Conservation (phyloP, 1,140 invertebrate species). For the Ptiloglossa arizonensis region DNA sequence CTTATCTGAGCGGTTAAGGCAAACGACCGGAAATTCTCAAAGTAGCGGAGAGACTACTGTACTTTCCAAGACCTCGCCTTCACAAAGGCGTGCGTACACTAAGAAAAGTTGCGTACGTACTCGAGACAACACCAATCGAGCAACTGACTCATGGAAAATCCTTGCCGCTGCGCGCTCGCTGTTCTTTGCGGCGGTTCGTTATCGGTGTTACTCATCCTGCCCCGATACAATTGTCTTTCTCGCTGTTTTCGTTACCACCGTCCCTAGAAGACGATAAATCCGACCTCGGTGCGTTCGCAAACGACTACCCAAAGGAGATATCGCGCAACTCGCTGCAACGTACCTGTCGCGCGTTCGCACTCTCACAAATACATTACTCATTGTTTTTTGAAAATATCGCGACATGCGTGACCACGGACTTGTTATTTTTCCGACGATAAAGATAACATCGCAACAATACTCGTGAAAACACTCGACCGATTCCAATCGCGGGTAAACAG, state of each 20-base stretch:
- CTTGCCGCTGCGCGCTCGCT: constrained; percentile 3
- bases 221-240: constrained; percentile 30
- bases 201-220: constrained; percentile 34
- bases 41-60: neutral
- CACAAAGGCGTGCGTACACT: neutral
- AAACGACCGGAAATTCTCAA: constrained; percentile 1
- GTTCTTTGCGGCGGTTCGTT: constrained; percentile 11
- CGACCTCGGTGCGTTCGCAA: neutral
- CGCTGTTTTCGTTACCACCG: constrained; percentile 14
- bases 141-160: constrained; percentile 60
- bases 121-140: neutral
- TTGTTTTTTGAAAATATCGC: no score
- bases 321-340: no score
- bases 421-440: no score
- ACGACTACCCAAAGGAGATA: neutral
- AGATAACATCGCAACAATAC: no score
- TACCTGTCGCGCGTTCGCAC: no score
- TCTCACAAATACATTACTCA: no score
- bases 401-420: no score
- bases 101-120: neutral
- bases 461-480: no score
- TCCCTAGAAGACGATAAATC: neutral
- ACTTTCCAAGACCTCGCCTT: constrained; percentile 3
- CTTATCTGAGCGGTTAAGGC: constrained; percentile 16
- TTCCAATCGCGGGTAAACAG: no score